Base-by-base conservation (phyloP, 1,140 invertebrate genomes). In the Heliconius hewitsoni region DNA sequence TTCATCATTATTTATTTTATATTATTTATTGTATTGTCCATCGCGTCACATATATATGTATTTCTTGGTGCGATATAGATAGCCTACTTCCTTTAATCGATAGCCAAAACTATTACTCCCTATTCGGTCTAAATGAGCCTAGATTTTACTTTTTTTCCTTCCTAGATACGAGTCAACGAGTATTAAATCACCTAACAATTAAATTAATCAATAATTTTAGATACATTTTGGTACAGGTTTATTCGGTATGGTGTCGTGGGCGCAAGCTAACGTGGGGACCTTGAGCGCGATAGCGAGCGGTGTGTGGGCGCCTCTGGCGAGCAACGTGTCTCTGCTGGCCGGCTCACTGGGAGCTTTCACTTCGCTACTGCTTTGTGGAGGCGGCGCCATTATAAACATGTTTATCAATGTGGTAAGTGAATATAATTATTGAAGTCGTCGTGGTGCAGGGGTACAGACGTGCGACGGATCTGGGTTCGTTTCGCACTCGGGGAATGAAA, bases 311-410 rank as follows among this genome's bases (percentile, higher is more conserved):
- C 97, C 99, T 55, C 94, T 99, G 5, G 98, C 98, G 82, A 97
- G 98, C 81, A 99, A 99, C 94, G 96, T 99, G 85, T 98, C 97
- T 19, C 95, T 99, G n/a, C 96, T 99, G n/a, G 94, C 99, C 11
- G 97, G 97, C 50, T 96, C 98, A 3, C 89, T 99, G 2, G 98
- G 97, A 2, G 97, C 98, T 16, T 96, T 98, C 60, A 93, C 99
- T 8, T 99, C 98, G 3, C 90, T 99, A 16, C 88, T 99, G 72
- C 95, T 99, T 71, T 98, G 98, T 77, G 98, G 99, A 52, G 98
- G 98, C 79, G 97, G 98, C 27, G 98, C 98, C 16, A 96, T 99
- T 74, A 96, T 99, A 73, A 99, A 99, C 93, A 98, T 99, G 90
- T 95, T 98, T 77, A 96, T 99, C 30, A 98, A 98, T 91, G 96